Evolutionary conservation across 2,888 invertebrate genomes (phyloP), one percentile per base, ranked within the genome.

Genomic region (Pardosa pseudoannulata): DNA sequence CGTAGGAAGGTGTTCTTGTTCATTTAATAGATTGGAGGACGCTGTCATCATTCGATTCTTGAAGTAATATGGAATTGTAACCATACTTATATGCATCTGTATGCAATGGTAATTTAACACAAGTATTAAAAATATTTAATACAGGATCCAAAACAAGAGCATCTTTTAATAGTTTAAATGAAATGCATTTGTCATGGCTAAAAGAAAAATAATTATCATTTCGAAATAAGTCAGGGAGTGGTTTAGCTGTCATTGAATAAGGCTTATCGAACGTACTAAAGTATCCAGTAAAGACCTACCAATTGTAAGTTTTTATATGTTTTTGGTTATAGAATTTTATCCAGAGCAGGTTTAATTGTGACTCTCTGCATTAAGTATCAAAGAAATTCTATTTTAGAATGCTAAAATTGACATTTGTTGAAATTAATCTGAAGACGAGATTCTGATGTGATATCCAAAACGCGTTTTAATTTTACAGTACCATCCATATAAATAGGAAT

Each of bases 181-280:
- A 23, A 0, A 29, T 13, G 16, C 5, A 29, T 32, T 83, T 7
- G 0, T 50, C n/a, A 28, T 56, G 19, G 0, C 19, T 13, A 16
- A 83, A 72, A 0, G 9, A 0, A 29, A 83, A 83, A 28, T 2
- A 16, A 7, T 27, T 3, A 3, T 72, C 65, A 3, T 76, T 72
- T n/a, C 65, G 32, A 5, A 72, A 19, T 3, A 83, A 16, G 11
- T 82, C 70, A 62, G 75, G 75, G 7, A 82, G 41, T 3, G 70
- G 70, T 64, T 62, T 82, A 0, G 62, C 75, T 28, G 56, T 74
- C 7, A n/a, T 23, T 16, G 80, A 62, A 31, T 80, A 80, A 1
- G 9, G 27, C n/a, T 39, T 50, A 13, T 74, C 74, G 39, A 81
- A 81, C 32, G 74, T 81, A n/a, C 68, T 11, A 7, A 81, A 81